Evolutionary conservation across 2,113 vertebrate species (phyloP).

Genomic region (Vimba vimba): DNA sequence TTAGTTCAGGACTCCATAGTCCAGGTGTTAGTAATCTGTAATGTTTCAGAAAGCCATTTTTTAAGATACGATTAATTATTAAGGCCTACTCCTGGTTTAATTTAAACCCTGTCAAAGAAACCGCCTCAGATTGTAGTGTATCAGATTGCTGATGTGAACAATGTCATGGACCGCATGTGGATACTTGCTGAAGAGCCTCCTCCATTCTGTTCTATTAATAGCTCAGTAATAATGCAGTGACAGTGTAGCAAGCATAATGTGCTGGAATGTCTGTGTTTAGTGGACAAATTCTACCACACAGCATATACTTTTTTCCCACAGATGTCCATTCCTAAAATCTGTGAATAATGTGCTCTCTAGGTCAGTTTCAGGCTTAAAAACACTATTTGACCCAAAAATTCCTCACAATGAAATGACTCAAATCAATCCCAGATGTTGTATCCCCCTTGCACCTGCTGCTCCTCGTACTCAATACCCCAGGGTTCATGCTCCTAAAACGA

Average conservation of each 20-base stretch:
- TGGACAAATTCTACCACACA: constrained; percentile 35
- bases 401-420: constrained; percentile 32
- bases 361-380: constrained; percentile 2
- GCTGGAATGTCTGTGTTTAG: constrained; percentile 42
- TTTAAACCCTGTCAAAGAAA: no score
- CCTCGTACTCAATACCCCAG: background rate
- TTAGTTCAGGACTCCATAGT: no score
- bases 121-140: background rate
- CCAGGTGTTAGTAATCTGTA: no score
- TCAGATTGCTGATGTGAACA: constrained; percentile 23
- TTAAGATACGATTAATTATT: no score
- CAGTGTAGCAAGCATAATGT: constrained; percentile 24
- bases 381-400: constrained; percentile 25
- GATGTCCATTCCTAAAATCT: background rate
- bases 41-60: no score
- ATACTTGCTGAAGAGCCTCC: constrained; percentile 38
- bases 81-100: no score
- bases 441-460: constrained; percentile 35
- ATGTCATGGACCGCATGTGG: background rate
- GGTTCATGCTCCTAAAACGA: background rate
- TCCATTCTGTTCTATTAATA: constrained; percentile 47
- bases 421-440: constrained; percentile 51
- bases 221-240: constrained; percentile 41
- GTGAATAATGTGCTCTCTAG: background rate
- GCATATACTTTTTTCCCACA: background rate